Percentiles rank a stretch among this genome's conserved stretches.
Conservation (phyloP, 2,797 vertebrate species). For the Anguilla pacifica region DNA sequence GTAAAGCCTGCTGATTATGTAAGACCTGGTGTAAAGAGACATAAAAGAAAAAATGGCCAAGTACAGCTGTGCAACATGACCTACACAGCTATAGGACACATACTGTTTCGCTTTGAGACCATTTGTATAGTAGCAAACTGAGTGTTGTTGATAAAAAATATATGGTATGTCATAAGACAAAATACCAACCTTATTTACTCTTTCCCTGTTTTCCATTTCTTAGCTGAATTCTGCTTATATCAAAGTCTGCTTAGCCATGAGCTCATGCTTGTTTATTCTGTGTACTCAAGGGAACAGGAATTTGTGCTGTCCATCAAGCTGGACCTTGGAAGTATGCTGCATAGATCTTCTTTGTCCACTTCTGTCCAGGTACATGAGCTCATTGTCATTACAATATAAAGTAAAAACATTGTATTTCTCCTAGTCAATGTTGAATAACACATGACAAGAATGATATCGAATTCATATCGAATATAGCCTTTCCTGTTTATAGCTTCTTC, state of each 20-base stretch:
- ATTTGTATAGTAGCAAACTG: neutral
- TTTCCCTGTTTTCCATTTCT: neutral
- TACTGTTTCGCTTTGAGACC: neutral
- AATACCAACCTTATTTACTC: neutral
- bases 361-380: neutral
- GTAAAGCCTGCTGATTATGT: neutral
- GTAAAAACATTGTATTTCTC: neutral
- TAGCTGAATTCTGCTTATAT: neutral
- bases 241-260: neutral
- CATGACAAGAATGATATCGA: neutral
- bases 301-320: neutral
- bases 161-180: neutral
- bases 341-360: neutral
- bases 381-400: neutral
- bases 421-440: neutral
- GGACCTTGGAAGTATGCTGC: neutral
- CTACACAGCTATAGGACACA: neutral
- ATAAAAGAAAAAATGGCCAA: neutral
- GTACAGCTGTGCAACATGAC: neutral
- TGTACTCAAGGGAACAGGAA: neutral
- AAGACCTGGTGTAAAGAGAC: conserved; percentile 1
- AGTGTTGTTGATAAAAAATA: neutral
- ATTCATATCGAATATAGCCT: neutral
- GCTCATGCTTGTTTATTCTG: neutral
- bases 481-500: neutral